Evolutionary conservation across 1,140 invertebrate genomes (phyloP), one percentile per base, ranked within the genome.

Genomic region (Drosophila nigrodunni): DNA sequence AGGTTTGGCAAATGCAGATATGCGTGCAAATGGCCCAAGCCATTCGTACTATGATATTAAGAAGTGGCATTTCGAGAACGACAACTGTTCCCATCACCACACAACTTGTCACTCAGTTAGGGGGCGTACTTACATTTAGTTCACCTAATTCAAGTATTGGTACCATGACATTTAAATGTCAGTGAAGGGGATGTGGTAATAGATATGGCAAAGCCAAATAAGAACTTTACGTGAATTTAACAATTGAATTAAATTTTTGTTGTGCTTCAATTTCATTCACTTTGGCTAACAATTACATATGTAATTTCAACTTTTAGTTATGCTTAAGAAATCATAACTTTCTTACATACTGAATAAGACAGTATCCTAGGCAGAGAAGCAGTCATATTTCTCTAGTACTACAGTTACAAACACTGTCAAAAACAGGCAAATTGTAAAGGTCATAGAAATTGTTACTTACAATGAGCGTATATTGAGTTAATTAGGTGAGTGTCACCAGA

Each of bases 1-100:
- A 88, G 83, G 83, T 80, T 88, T 89, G 80, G 58, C 85, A 82
- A 88, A 69, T 80, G 85, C 83, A 87, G 65, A 82, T 80, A 83
- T 88, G 83, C 73, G 61, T 61, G 72, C 18, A 72, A 88, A 82
- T 79, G 76, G 47, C 76, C 41, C 39, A 34, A 47, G 35, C 61
- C 69, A 68, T 49, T n/a, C 30, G 72, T 62, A 30, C 25, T 30
- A 71, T 72, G 46, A 72, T 80, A 68, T 74, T 35, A 71, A 6
- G 37, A 37, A 44, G 39, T 21, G 55, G 39, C 54, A 73, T 73
- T 67, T 73, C 8, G 10, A 2, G 43, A 50, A 50, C 43, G 13
- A 10, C 13, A 61, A 25, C 46, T 41, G 15, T 8, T 15, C 13
- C 37, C 37, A 52, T 21, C 39, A 9, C 41, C 41, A 43, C 25